phyloP scores from a whole-genome alignment of 2,888 invertebrate species.

The Gastracanthus pulcherrimus region DNA sequence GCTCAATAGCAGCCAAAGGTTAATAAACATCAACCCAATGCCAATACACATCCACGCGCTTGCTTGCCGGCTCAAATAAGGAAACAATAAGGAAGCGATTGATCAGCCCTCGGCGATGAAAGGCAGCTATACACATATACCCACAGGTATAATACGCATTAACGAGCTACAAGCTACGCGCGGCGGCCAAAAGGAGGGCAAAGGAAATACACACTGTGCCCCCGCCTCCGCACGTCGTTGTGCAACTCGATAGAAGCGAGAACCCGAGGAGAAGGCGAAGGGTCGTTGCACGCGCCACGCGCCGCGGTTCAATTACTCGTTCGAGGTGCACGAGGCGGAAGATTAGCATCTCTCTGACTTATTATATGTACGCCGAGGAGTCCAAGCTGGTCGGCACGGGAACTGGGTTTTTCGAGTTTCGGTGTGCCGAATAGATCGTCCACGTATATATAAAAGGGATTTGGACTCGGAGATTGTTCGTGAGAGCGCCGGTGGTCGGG shows the following conservation, averaged over 20 bases:
- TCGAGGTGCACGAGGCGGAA: neutral
- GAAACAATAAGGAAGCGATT: constrained; percentile 30
- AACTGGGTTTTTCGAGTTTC: too few relatives aligned
- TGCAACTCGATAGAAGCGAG: too few relatives aligned
- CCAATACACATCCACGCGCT: too few relatives aligned
- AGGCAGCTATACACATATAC: neutral
- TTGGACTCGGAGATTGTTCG: too few relatives aligned
- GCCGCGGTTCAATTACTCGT: constrained; percentile 15
- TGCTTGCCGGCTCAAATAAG: neutral
- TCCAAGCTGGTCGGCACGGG: too few relatives aligned
- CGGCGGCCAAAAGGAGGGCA: too few relatives aligned
- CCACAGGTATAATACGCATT: neutral
- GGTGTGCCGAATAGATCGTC: too few relatives aligned
- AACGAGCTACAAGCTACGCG: constrained; percentile 18
- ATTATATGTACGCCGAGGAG: too few relatives aligned
- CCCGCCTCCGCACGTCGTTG: neutral
- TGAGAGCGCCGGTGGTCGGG: too few relatives aligned
- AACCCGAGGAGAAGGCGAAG: too few relatives aligned
- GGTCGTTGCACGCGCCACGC: constrained; percentile 29
- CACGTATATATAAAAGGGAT: too few relatives aligned
- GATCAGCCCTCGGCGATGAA: neutral
- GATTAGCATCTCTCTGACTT: neutral
- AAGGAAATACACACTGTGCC: too few relatives aligned
- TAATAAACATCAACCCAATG: neutral
- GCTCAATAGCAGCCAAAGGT: neutral